Evolutionary conservation across 1,140 invertebrate species (phyloP).

Genomic region (Heterodera carotae): DNA sequence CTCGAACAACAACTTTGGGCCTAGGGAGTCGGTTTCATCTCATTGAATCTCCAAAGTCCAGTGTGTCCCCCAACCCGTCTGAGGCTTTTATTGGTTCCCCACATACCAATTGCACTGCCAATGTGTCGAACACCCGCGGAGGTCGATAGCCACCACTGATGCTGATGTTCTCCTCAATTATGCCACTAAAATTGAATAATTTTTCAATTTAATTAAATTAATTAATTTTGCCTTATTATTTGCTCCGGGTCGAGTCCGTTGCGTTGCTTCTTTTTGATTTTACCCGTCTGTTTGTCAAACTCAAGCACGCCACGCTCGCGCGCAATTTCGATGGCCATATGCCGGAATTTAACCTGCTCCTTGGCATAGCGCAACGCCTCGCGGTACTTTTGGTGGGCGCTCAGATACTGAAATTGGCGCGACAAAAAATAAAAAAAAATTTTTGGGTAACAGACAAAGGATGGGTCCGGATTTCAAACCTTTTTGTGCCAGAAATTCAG

Average conservation of each 20-base stretch:
- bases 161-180: conserved; percentile 82
- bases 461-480: conserved; percentile 11
- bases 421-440: conserved; percentile 48
- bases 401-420: conserved; percentile 71
- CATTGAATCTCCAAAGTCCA: too few relatives aligned
- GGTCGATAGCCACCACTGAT: conserved; percentile 81
- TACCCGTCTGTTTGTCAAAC: conserved; percentile 68
- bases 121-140: conserved; percentile 73
- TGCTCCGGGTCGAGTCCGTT: conserved; percentile 78
- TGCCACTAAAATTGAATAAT: conserved; percentile 68
- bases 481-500: too few relatives aligned
- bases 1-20: too few relatives aligned
- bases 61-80: too few relatives aligned
- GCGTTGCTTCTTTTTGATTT: conserved; percentile 72
- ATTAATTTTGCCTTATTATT: conserved; percentile 73
- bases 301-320: conserved; percentile 73
- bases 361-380: conserved; percentile 83
- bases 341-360: conserved; percentile 82
- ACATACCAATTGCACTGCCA: conserved; percentile 77
- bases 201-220: too few relatives aligned
- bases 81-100: not conserved
- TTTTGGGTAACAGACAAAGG: conserved; percentile 8
- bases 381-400: conserved; percentile 72
- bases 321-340: conserved; percentile 77
- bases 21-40: too few relatives aligned